phyloP scores from a whole-genome alignment of 2,888 invertebrate genomes.

The Idaea straminata region DNA sequence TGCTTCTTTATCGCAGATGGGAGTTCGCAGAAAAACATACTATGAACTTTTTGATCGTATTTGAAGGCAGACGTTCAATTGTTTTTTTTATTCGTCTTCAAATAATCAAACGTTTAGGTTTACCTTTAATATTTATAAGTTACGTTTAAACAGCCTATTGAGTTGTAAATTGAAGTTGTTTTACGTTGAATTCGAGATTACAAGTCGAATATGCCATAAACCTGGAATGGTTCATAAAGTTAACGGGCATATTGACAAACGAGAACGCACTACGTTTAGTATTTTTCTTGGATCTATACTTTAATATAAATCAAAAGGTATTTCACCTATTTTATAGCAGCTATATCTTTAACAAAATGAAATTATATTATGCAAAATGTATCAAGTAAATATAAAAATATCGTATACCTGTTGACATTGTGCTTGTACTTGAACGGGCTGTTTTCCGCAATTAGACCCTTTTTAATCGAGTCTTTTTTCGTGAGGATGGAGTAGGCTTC shows the following conservation, averaged over 20 bases:
- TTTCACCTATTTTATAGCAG: background rate
- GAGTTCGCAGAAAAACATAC: too few relatives aligned
- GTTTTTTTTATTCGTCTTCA: too few relatives aligned
- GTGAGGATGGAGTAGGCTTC: too few relatives aligned
- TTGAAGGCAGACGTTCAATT: too few relatives aligned
- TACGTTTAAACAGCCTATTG: background rate
- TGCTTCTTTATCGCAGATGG: too few relatives aligned
- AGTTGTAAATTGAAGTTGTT: slow-evolving; percentile 7
- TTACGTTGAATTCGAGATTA: slow-evolving; percentile 15
- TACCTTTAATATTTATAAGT: background rate
- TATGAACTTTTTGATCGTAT: too few relatives aligned
- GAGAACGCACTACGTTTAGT: slow-evolving; percentile 9
- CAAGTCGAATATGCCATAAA: slow-evolving; percentile 14
- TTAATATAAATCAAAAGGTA: background rate
- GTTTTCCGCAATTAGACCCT: too few relatives aligned
- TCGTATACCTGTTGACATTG: too few relatives aligned
- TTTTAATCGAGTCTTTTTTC: too few relatives aligned
- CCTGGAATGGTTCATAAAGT: slow-evolving; percentile 18
- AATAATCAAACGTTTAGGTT: background rate
- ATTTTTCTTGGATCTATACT: slow-evolving; percentile 7
- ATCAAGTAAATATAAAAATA: too few relatives aligned
- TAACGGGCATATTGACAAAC: slow-evolving; percentile 18
- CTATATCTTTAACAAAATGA: background rate
- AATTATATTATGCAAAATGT: too few relatives aligned
- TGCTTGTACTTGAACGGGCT: too few relatives aligned